Base-by-base conservation (phyloP, 2,797 vertebrate genomes). In the Yasuhikotakia modesta region DNA sequence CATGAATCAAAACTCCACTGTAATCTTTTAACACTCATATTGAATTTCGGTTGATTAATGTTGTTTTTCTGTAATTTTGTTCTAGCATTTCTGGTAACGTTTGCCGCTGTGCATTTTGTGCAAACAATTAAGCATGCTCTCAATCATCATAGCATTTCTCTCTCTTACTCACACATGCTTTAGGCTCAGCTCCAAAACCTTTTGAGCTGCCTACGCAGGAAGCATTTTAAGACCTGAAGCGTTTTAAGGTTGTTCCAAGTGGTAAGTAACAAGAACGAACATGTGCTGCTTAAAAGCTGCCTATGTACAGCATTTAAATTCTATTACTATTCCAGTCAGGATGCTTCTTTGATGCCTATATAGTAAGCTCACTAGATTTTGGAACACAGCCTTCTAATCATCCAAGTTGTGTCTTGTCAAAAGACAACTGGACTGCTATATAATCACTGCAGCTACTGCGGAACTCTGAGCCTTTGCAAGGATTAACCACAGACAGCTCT, bases 401-500 rank as follows among this genome's bases (percentile, higher is more conserved):
- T 16, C 24, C 55, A 60, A 60, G 6, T 10, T 32, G 27, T 61
- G 32, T n/a, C 8, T 35, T 63, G 7, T 10, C n/a, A 35, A 35
- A 58, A 1, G 6, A 17, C 14, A 52, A 46, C 10, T 39, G 21
- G 14, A 66, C 32, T 27, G 43, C 24, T 65, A 65, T 75, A 43
- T 27, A 57, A 55, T 75, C 24, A 74, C n/a, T 17, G 39, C 8
- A 43, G 5, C 5, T 8, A 43, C 16, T 27, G 46, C 12, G 19
- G 24, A 39, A 39, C 30, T 52, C 30, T 2, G 10, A 43, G 32
- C 48, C 12, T 57, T 21, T 45, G 16, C n/a, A 11, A 6, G 35
- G 35, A 67, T 46, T 4, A 66, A 75, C 12, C 21, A 67, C 35
- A 46, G 45, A 57, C 3, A 66, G 43, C 3, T 65, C 32, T 75